Base-by-base conservation (phyloP, 1,140 invertebrate genomes). In the silkworm (Bombyx mori) region DNA sequence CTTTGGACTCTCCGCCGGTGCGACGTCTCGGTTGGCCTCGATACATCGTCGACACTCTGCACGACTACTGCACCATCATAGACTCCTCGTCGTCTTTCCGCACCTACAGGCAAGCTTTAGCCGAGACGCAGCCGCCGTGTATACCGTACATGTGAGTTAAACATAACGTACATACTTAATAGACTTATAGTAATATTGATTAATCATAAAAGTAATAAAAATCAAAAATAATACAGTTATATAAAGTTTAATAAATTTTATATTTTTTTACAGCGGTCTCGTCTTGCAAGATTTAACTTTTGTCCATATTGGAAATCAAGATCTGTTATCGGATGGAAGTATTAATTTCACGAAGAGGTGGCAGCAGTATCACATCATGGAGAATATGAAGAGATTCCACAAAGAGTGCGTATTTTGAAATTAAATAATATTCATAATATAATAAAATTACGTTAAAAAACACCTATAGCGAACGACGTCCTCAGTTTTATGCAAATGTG, bases 271-370 rank as follows among this genome's bases (percentile, higher is more conserved):
- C 90, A 99, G 98, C 79, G 98, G 98, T 53, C 90, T 99, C 49
- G 98, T 99, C 56, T 91, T 99, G 47, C 98, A 99, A 93, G 98
- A 99, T 90, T 90, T 99, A 76, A 99, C 98, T 5, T 99, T 99
- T 89, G 97, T 99, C 48, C 96, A 99, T 88, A 97, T 99, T 79
- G 98, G 98, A 50, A 99, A 99, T 86, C 95, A 91, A 61, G 96
- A 99, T 81, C 90, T 93, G 57, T 88, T 99, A 69, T 90, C 92
- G 6, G 96, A 98, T 75, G 94, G 94, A 60, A 93, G 93, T 61
- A 95, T 98, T 42, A 99, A 99, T 87, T 99, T 99, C 88, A 96
- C 95, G 1, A 99, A 99, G 89, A 89, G 98, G 68, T 99, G 97
- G 97, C 97, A 99, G 82, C 97, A 99, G 87, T 99, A 97, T 81